A percentile compares a stretch with the other conserved stretches of the same genome.
Conservation (phyloP, 2,888 invertebrate species). For the Pemphredon lugubris region DNA sequence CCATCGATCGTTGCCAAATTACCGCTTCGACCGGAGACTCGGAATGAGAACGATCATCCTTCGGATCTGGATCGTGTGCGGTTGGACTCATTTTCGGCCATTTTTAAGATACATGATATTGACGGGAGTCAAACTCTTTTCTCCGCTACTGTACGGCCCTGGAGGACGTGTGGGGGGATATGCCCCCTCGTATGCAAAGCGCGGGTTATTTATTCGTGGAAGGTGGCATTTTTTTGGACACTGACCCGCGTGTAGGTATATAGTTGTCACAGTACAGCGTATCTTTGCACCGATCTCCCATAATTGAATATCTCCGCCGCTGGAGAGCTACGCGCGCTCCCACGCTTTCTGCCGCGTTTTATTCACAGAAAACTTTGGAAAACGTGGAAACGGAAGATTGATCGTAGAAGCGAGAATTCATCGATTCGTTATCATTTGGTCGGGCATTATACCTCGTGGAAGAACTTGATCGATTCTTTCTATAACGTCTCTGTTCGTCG, state of each 20-base stretch:
- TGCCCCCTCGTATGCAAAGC: slow-evolving; percentile 60
- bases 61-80: no score
- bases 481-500: no score
- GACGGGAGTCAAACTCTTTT: not conserved
- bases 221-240: slow-evolving; percentile 71
- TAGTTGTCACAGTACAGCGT: slow-evolving; percentile 74
- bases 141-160: slow-evolving; percentile 51
- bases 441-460: no score
- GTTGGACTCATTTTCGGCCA: no score
- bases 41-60: no score
- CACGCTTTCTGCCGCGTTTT: not conserved
- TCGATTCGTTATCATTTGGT: no score
- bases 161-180: slow-evolving; percentile 25
- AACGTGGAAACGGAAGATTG: not conserved
- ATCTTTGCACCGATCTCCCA: slow-evolving; percentile 75
- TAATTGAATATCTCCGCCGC: slow-evolving; percentile 76
- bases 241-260: slow-evolving; percentile 72
- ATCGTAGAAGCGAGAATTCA: no score
- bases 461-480: no score
- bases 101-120: not conserved
- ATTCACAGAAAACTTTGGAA: not conserved
- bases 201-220: slow-evolving; percentile 70
- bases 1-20: not conserved
- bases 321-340: slow-evolving; percentile 3
- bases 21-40: not conserved